phyloP scores from a whole-genome alignment of 2,797 vertebrate genomes.

The Lutjanus campechanus region DNA sequence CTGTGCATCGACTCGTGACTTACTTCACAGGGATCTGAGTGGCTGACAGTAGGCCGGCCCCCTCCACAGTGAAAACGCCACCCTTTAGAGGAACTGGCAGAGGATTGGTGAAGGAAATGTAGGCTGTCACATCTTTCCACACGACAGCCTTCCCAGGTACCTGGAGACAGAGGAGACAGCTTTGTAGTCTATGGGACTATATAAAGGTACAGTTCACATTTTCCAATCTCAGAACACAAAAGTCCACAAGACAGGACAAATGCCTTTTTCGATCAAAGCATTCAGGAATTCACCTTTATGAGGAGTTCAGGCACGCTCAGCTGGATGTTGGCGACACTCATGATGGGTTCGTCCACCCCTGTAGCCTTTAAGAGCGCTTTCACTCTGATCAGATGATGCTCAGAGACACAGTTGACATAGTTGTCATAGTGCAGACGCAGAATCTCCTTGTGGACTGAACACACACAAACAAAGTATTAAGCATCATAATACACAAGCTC shows the following conservation, averaged over 20 bases:
- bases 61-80: conserved; percentile 86
- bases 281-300: conserved; percentile 74
- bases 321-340: conserved; percentile 78
- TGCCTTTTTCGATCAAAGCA: too few relatives aligned
- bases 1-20: conserved; percentile 48
- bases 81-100: conserved; percentile 79
- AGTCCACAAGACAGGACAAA: not conserved
- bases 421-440: conserved; percentile 82
- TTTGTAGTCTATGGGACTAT: not conserved
- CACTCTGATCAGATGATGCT: conserved; percentile 83
- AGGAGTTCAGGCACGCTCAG: conserved; percentile 79
- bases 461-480: not conserved
- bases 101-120: conserved; percentile 85
- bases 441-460: conserved; percentile 83
- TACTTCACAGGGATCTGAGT: conserved; percentile 79
- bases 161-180: conserved; percentile 62
- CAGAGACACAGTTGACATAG: conserved; percentile 80
- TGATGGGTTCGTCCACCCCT: conserved; percentile 66
- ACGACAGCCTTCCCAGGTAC: conserved; percentile 72
- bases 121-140: conserved; percentile 54
- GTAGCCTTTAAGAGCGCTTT: conserved; percentile 70
- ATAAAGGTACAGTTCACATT: not conserved
- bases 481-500: not conserved
- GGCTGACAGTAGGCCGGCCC: conserved; percentile 79
- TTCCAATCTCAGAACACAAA: not conserved